Evolutionary conservation across 2,888 invertebrate species (phyloP), one percentile per base, ranked within the genome.

Genomic region (Steinernema scapterisci): DNA sequence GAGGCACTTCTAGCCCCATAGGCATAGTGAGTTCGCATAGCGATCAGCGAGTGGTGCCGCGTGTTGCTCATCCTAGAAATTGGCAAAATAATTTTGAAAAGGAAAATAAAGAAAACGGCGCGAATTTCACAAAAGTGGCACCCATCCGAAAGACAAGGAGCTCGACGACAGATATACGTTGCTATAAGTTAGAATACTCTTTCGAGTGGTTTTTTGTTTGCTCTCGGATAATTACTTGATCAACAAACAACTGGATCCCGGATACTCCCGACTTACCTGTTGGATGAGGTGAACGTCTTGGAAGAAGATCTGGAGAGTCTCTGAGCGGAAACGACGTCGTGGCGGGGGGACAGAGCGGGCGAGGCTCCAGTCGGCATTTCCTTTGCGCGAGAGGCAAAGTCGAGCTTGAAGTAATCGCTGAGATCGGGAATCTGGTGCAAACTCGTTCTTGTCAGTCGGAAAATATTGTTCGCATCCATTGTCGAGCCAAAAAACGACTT

Each of bases 391-490:
- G 38, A 6, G 11, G 27, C 63, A 63, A 16, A 31, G 63, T 63
- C 63, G 16, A 63, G 63, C 38, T 63, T 63, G 63, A 63, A 63
- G 16, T 63, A 63, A 3, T 63, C 63, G 63, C 63, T 63, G 16
- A 63, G 63, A 27, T 63, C 63, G 31, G 63, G 63, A 38, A 63
- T 63, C 63, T 63, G 63, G 63, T 63, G 31, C 31, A 63, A 31
- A 25, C 63, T 63, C 38, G 63, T 63, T 31, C 63, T 27, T n/a
- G 63, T 63, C 38, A 63, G 27, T 16, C 63, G 63, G 25, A 63
- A 63, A 31, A 63, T 63, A 63, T 31, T 31, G 16, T 31, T 63
- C 19, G 63, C 7, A 16, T 63, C 63, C 63, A 63, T 63, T 25
- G 27, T 16, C 16, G 6, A 19, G 16, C 13, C 16, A 25, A 31